These are phyloP conservation scores for Dryomyza anilis DNA, from an alignment of 2,888 invertebrate species.

Conservation along the genomic window DNA sequence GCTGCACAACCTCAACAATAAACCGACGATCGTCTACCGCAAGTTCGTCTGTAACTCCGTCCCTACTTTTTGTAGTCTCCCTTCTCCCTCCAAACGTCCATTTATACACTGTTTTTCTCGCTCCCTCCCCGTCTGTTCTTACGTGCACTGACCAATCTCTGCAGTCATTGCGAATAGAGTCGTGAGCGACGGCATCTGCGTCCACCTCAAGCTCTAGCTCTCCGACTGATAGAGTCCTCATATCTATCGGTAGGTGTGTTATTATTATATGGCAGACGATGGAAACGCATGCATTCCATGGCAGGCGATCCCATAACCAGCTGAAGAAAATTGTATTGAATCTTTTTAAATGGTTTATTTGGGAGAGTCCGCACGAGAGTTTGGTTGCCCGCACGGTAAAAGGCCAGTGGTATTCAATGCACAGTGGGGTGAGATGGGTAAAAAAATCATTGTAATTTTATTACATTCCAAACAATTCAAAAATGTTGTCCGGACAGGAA, in stretches of 20 bases:
- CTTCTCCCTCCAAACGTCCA: neutral
- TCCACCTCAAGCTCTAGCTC: conserved; percentile 16
- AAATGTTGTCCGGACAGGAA: no score
- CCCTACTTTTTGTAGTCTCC: no score
- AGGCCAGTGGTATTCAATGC: no score
- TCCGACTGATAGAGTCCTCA: conserved; percentile 8
- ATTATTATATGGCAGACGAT: conserved; percentile 9
- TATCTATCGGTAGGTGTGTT: conserved; percentile 21
- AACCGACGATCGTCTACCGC: neutral
- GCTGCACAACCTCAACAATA: neutral
- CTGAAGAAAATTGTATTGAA: conserved; percentile 30
- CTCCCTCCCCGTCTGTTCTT: no score
- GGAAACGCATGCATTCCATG: neutral
- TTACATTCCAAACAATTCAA: no score
- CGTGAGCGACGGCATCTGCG: neutral
- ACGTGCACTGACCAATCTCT: no score
- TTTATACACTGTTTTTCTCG: neutral
- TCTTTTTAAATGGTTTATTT: conserved; percentile 30
- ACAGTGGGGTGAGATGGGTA: no score
- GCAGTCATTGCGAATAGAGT: conserved; percentile 17
- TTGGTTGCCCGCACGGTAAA: neutral
- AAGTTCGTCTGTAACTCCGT: neutral
- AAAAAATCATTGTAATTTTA: no score
- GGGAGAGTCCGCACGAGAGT: conserved; percentile 16
- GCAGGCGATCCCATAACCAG: conserved; percentile 39